Percentiles rank a stretch among this genome's conserved stretches.
Conservation (phyloP, 2,113 vertebrate genomes). For the Aspiorhynchus laticeps region DNA sequence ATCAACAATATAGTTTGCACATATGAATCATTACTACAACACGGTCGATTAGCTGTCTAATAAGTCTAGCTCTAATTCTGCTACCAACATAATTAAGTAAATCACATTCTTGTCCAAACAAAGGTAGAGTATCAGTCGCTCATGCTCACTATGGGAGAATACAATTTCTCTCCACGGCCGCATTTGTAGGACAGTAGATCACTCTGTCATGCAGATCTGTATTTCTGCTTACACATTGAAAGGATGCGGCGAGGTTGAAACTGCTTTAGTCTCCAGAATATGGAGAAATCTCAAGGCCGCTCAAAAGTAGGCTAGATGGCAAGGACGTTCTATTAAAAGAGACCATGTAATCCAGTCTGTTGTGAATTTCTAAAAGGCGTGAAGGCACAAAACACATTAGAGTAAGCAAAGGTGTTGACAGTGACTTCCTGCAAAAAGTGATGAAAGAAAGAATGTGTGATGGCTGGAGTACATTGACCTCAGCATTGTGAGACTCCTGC, state of each 20-base stretch:
- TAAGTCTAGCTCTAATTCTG: slow-evolving; percentile 34
- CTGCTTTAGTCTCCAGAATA: slow-evolving; percentile 9
- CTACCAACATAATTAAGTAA: slow-evolving; percentile 35
- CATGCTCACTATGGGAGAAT: slow-evolving; percentile 30
- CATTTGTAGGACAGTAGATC: slow-evolving; percentile 43
- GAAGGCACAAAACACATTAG: slow-evolving; percentile 30
- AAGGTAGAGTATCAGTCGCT: slow-evolving; percentile 22
- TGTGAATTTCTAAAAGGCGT: slow-evolving; percentile 22
- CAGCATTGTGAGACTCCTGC: slow-evolving; percentile 1
- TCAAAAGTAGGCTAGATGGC: slow-evolving; percentile 19
- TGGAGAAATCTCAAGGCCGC: not conserved
- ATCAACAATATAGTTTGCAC: slow-evolving; percentile 4
- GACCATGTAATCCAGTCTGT: not conserved
- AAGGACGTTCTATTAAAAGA: slow-evolving; percentile 44
- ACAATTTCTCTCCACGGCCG: slow-evolving; percentile 20
- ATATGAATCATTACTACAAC: not conserved
- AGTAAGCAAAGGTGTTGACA: slow-evolving; percentile 35
- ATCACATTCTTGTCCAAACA: slow-evolving; percentile 41
- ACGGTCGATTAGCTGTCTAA: slow-evolving; percentile 25
- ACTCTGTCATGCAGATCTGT: slow-evolving; percentile 29
- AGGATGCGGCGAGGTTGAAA: not conserved
- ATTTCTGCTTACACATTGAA: slow-evolving; percentile 41
- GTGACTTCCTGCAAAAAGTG: slow-evolving; percentile 10
- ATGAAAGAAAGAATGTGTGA: slow-evolving; percentile 28
- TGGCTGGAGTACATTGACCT: slow-evolving; percentile 19